Evolutionary conservation across 2,797 vertebrate genomes (phyloP).

Genomic region (Enteromius paludinosus): DNA sequence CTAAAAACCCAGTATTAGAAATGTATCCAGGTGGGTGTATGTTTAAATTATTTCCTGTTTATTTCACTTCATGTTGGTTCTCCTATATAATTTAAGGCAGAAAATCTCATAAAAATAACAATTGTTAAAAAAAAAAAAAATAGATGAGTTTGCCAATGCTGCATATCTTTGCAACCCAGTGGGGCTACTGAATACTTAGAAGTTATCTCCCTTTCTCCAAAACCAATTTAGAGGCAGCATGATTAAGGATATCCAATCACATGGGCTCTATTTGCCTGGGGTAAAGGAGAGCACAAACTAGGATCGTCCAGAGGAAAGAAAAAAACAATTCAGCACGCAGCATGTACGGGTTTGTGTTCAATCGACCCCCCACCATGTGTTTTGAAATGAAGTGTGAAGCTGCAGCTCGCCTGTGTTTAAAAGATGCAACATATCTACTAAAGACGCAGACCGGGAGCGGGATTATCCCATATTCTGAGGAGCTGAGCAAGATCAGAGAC

Average conservation of each 20-base stretch:
- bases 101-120: slow-evolving; percentile 27
- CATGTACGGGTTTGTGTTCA: slow-evolving; percentile 12
- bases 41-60: not conserved
- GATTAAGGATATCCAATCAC: slow-evolving; percentile 63
- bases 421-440: slow-evolving; percentile 35
- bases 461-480: slow-evolving; percentile 37
- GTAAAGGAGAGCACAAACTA: slow-evolving; percentile 40
- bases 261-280: slow-evolving; percentile 40
- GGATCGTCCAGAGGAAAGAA: slow-evolving; percentile 37
- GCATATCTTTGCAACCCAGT: slow-evolving; percentile 44
- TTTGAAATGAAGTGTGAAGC: slow-evolving; percentile 34
- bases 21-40: not conserved
- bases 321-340: slow-evolving; percentile 48
- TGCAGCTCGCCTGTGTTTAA: slow-evolving; percentile 36
- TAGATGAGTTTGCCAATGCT: slow-evolving; percentile 27
- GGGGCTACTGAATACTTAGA: slow-evolving; percentile 49
- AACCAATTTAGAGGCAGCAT: slow-evolving; percentile 56
- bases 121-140: slow-evolving; percentile 18
- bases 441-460: slow-evolving; percentile 6
- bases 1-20: not conserved
- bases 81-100: not conserved
- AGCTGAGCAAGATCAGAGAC: slow-evolving; percentile 37
- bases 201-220: slow-evolving; percentile 37
- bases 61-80: not conserved
- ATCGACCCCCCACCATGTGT: slow-evolving; percentile 41